Conservation (phyloP, 2,888 invertebrate species). For the Bugula neritina region DNA sequence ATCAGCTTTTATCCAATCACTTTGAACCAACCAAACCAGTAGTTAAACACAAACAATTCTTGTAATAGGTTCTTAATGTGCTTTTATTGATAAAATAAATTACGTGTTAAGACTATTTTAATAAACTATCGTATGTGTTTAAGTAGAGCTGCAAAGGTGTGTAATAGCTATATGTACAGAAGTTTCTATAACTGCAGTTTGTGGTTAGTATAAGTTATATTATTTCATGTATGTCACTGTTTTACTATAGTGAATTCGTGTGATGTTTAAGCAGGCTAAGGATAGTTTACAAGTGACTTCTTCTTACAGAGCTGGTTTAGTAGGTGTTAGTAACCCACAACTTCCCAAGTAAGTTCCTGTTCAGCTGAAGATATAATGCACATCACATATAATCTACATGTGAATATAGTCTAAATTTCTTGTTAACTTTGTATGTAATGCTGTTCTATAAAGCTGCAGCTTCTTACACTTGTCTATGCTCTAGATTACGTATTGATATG, state of each 20-base stretch:
- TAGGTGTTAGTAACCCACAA: background rate
- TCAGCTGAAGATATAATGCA: background rate
- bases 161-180: too few species aligned
- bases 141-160: too few species aligned
- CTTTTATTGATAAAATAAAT: background rate
- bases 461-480: background rate
- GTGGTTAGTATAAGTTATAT: too few species aligned
- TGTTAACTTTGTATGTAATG: background rate
- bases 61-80: background rate
- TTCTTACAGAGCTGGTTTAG: background rate
- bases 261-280: conserved; percentile 5
- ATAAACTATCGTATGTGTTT: too few species aligned
- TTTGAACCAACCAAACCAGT: background rate
- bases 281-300: conserved; percentile 7
- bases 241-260: too few species aligned
- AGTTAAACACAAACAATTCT: background rate
- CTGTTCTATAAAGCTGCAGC: background rate
- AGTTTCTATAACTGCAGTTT: too few species aligned
- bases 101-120: background rate
- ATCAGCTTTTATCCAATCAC: background rate
- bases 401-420: too few species aligned
- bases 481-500: background rate
- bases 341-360: background rate
- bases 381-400: too few species aligned
- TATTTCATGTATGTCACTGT: too few species aligned